phyloP scores from a whole-genome alignment of 2,797 vertebrate genomes.

The Enteromius argenteus region DNA sequence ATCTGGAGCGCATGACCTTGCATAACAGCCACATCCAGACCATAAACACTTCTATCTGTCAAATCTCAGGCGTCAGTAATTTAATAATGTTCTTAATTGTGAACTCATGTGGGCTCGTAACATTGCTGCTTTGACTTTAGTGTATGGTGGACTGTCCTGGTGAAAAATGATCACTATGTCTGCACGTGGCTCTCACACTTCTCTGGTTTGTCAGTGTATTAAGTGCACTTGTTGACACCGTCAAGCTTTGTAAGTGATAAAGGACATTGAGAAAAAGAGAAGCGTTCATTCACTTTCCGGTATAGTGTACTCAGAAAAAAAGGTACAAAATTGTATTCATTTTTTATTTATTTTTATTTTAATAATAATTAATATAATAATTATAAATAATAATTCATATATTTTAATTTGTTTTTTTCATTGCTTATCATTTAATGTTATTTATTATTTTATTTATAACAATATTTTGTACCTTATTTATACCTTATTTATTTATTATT shows the following conservation, averaged over 20 bases:
- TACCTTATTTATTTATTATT: no score
- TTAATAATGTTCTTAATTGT: not conserved
- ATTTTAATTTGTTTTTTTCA: no score
- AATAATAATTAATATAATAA: no score
- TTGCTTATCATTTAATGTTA: no score
- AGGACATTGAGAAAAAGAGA: not conserved
- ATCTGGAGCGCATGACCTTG: not conserved
- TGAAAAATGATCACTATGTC: conserved; percentile 38
- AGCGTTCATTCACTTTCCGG: not conserved
- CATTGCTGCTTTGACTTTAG: not conserved
- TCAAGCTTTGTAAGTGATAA: conserved; percentile 29
- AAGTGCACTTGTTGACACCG: conserved; percentile 53
- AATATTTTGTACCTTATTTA: not conserved
- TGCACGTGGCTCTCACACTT: conserved; percentile 42
- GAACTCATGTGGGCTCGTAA: not conserved
- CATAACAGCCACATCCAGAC: not conserved
- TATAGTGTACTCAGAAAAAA: not conserved
- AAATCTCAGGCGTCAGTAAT: not conserved
- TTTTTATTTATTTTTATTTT: no score
- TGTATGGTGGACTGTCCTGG: not conserved
- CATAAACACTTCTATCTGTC: not conserved
- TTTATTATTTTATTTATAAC: no score
- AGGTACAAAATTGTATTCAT: no score
- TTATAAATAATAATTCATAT: no score
- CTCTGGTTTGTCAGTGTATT: conserved; percentile 56